Percentiles rank a stretch among this genome's conserved stretches.
phyloP scores from a whole-genome alignment of 2,797 vertebrate genomes.

The Hapalemur alaotrensis region DNA sequence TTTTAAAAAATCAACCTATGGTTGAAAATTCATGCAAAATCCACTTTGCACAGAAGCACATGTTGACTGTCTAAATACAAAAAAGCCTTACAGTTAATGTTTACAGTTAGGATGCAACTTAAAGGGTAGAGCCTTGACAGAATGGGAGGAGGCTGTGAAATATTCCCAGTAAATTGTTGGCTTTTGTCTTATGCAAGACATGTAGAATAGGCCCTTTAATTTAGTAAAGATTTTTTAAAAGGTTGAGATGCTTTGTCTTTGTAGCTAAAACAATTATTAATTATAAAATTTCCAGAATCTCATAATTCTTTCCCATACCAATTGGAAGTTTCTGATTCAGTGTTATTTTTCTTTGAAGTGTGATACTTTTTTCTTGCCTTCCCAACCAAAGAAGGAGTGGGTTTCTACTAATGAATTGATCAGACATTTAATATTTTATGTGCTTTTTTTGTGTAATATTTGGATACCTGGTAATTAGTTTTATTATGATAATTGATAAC shows the following conservation, averaged over 20 bases:
- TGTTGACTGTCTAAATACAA: slow-evolving; percentile 79
- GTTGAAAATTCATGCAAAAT: slow-evolving; percentile 16
- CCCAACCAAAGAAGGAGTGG: slow-evolving; percentile 58
- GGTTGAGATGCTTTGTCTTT: slow-evolving; percentile 87
- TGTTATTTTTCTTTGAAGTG: slow-evolving; percentile 89
- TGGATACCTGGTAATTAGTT: background rate
- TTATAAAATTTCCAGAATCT: slow-evolving; percentile 89
- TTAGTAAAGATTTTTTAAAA: slow-evolving; percentile 90
- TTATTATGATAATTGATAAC: slow-evolving; percentile 27
- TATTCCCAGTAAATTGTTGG: slow-evolving; percentile 90
- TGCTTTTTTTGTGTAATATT: slow-evolving; percentile 11
- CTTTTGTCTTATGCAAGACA: slow-evolving; percentile 92
- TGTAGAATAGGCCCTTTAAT: slow-evolving; percentile 86
- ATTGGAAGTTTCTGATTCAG: slow-evolving; percentile 90
- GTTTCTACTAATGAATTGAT: slow-evolving; percentile 84
- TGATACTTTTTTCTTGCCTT: slow-evolving; percentile 81
- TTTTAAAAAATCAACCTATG: background rate
- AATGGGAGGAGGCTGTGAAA: slow-evolving; percentile 86
- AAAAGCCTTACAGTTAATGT: slow-evolving; percentile 89
- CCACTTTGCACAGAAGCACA: slow-evolving; percentile 74
- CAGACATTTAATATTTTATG: background rate
- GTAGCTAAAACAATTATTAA: slow-evolving; percentile 84
- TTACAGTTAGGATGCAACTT: slow-evolving; percentile 69
- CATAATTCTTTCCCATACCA: slow-evolving; percentile 86
- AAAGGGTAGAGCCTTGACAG: slow-evolving; percentile 79